Conservation (phyloP, 2,113 vertebrate species). For the Cathartes aura region DNA sequence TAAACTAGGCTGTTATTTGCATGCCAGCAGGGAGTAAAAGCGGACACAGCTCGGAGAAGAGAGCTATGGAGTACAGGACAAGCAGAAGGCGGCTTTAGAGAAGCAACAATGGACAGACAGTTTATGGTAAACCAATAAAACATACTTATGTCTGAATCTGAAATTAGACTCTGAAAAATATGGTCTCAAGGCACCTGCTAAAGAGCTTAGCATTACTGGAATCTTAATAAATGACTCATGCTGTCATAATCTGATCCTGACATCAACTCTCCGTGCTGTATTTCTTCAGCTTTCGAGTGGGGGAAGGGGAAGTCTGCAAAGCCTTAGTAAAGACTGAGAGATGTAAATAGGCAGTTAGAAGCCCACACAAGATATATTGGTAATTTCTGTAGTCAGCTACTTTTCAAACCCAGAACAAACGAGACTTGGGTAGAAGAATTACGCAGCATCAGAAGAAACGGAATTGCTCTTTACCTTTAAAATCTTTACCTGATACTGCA, state of each 20-base stretch:
- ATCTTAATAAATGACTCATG: constrained; percentile 71
- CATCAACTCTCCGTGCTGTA: constrained; percentile 40
- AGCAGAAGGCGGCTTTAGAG: neutral
- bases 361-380: neutral
- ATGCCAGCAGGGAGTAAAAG: neutral
- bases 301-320: constrained; percentile 34
- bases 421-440: neutral
- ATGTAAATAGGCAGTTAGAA: neutral
- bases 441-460: neutral
- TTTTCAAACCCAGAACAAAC: neutral
- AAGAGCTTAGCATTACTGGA: constrained; percentile 68
- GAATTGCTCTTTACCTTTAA: neutral
- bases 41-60: neutral
- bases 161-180: constrained; percentile 67
- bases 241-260: constrained; percentile 69
- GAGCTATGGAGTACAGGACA: neutral
- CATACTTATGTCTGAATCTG: constrained; percentile 51
- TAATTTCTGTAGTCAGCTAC: neutral
- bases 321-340: neutral
- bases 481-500: neutral
- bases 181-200: constrained; percentile 65
- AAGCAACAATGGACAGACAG: constrained; percentile 11
- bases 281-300: neutral
- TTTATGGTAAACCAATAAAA: constrained; percentile 70
- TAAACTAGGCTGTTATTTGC: neutral